Percentiles rank a stretch among this genome's conserved stretches.
Evolutionary conservation across 2,888 invertebrate species (phyloP).

Genomic region (Leptogaster cylindrica): DNA sequence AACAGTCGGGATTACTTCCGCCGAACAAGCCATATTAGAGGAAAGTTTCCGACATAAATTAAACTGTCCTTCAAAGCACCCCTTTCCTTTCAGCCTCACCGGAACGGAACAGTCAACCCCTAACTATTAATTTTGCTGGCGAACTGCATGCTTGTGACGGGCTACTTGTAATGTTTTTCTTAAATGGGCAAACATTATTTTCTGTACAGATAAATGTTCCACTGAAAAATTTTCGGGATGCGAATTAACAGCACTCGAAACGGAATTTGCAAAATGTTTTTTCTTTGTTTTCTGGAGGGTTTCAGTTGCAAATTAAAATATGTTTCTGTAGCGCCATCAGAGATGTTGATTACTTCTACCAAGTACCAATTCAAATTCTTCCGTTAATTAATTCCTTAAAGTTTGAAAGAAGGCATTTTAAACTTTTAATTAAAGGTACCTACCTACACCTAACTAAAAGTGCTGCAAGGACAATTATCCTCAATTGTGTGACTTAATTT

Average conservation of each 20-base stretch:
- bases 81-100: not conserved
- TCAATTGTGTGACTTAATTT: no score
- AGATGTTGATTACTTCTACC: no score
- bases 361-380: no score
- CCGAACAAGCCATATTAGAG: slow-evolving; percentile 17
- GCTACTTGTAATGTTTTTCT: slow-evolving; percentile 38
- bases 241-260: slow-evolving; percentile 16
- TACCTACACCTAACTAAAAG: no score
- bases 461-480: no score
- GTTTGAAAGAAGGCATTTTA: no score
- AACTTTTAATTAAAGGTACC: no score
- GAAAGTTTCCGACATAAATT: slow-evolving; percentile 11
- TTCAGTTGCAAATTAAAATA: no score
- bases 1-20: not conserved
- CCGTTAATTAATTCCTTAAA: no score
- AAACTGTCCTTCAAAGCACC: slow-evolving; percentile 24
- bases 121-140: slow-evolving; percentile 44
- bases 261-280: no score
- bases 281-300: no score
- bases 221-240: not conserved
- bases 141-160: slow-evolving; percentile 44
- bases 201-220: slow-evolving; percentile 11
- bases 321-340: no score
- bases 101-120: slow-evolving; percentile 21
- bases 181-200: not conserved